These are phyloP conservation scores for Fabriciana adippe DNA, from an alignment of 2,888 invertebrate species.

Conservation along the genomic window DNA sequence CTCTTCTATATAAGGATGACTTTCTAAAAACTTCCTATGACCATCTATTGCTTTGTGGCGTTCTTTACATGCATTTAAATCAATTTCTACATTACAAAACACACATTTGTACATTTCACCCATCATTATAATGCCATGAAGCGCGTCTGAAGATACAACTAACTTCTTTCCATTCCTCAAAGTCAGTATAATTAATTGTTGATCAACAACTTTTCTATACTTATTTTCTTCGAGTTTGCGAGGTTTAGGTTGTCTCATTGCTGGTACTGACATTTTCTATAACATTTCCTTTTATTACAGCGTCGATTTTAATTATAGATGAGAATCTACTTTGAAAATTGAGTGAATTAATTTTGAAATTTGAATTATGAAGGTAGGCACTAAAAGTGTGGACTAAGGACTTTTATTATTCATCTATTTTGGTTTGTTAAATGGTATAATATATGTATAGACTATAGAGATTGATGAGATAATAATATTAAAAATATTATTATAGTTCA, in stretches of 20 bases:
- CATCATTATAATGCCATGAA: constrained; percentile 57
- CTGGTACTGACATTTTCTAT: constrained; percentile 20
- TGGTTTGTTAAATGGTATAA: too few relatives aligned
- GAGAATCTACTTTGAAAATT: too few relatives aligned
- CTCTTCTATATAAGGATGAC: constrained; percentile 55
- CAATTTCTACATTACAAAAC: constrained; percentile 54
- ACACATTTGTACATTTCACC: constrained; percentile 56
- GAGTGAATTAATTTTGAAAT: too few relatives aligned
- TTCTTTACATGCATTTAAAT: constrained; percentile 49
- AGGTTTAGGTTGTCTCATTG: constrained; percentile 16
- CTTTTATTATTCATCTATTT: too few relatives aligned
- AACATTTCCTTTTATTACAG: not conserved
- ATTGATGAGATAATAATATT: too few relatives aligned
- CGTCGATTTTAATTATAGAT: too few relatives aligned
- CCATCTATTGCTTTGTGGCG: constrained; percentile 49
- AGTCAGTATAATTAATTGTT: constrained; percentile 50
- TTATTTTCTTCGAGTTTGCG: not conserved
- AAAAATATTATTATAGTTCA: too few relatives aligned
- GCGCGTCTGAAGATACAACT: constrained; percentile 60
- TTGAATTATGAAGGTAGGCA: too few relatives aligned
- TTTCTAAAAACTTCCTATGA: constrained; percentile 50
- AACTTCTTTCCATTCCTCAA: constrained; percentile 55
- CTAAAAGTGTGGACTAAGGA: too few relatives aligned
- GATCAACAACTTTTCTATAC: constrained; percentile 6
- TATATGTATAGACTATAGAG: too few relatives aligned